phyloP scores from a whole-genome alignment of 2,113 vertebrate species.

The Triplophysa dalaica region DNA sequence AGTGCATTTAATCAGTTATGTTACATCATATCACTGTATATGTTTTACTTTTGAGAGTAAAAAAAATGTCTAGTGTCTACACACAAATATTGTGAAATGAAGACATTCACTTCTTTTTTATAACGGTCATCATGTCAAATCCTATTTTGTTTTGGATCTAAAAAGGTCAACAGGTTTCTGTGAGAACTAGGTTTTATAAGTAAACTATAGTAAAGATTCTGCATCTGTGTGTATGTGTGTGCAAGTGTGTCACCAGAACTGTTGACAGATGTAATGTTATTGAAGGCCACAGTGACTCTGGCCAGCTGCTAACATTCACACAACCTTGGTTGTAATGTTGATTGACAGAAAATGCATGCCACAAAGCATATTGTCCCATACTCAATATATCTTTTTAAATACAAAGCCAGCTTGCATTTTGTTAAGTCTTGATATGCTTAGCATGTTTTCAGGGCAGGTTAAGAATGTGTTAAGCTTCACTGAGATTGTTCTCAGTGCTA shows the following conservation, averaged over 20 bases:
- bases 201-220: not conserved
- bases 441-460: slow-evolving; percentile 83
- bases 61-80: no score
- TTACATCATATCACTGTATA: slow-evolving; percentile 15
- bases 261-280: slow-evolving; percentile 57
- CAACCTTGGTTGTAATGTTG: slow-evolving; percentile 36
- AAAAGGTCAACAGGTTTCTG: no score
- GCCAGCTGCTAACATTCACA: slow-evolving; percentile 67
- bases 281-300: slow-evolving; percentile 66
- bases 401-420: not conserved
- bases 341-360: slow-evolving; percentile 16
- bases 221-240: slow-evolving; percentile 53
- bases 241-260: slow-evolving; percentile 65
- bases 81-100: no score
- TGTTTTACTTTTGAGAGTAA: not conserved
- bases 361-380: slow-evolving; percentile 16
- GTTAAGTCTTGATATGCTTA: slow-evolving; percentile 72
- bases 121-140: no score
- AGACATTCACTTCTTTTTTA: no score
- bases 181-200: no score
- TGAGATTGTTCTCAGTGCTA: slow-evolving; percentile 59
- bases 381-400: not conserved
- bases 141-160: no score
- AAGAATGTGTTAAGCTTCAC: slow-evolving; percentile 87
- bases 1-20: slow-evolving; percentile 16